Evolutionary conservation across 2,797 vertebrate species (phyloP).

Genomic region (Austrolebias charrua): DNA sequence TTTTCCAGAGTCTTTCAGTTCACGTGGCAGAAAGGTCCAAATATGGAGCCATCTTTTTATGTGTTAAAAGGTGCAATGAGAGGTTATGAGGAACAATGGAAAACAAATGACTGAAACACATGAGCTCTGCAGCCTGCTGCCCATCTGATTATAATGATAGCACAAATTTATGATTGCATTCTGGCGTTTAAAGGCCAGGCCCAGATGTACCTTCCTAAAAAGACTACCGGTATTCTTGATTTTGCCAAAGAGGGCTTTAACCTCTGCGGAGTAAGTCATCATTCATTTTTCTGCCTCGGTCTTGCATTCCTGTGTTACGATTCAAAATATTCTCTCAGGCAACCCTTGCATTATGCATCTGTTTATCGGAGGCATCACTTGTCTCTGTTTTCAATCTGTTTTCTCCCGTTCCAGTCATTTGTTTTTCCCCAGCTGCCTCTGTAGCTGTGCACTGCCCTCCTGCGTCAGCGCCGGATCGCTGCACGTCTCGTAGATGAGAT

Average conservation of each 20-base stretch:
- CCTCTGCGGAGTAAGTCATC: constrained; percentile 47
- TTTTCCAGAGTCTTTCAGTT: constrained; percentile 57
- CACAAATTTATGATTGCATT: constrained; percentile 41
- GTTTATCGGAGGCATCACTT: constrained; percentile 65
- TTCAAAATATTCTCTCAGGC: constrained; percentile 66
- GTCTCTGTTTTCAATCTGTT: constrained; percentile 45
- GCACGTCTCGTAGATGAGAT: constrained; percentile 52
- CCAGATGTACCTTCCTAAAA: constrained; percentile 42
- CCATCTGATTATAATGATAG: constrained; percentile 48
- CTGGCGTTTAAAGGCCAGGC: constrained; percentile 31
- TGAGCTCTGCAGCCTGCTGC: constrained; percentile 38
- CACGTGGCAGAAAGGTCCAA: constrained; percentile 52
- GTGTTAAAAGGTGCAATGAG: constrained; percentile 65
- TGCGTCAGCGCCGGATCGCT: constrained; percentile 48
- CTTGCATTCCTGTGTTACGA: constrained; percentile 57
- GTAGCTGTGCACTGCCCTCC: constrained; percentile 69
- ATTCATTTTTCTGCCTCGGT: constrained; percentile 53
- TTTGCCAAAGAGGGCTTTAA: constrained; percentile 43
- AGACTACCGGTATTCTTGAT: constrained; percentile 36
- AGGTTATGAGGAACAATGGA: constrained; percentile 64
- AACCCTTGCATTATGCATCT: constrained; percentile 72
- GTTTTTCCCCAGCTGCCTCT: constrained; percentile 41
- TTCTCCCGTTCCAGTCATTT: constrained; percentile 43
- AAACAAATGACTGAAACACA: constrained; percentile 53
- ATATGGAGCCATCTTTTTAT: constrained; percentile 62